Evolutionary conservation across 2,888 invertebrate species (phyloP).

Genomic region (Opisthograptis luteolata): DNA sequence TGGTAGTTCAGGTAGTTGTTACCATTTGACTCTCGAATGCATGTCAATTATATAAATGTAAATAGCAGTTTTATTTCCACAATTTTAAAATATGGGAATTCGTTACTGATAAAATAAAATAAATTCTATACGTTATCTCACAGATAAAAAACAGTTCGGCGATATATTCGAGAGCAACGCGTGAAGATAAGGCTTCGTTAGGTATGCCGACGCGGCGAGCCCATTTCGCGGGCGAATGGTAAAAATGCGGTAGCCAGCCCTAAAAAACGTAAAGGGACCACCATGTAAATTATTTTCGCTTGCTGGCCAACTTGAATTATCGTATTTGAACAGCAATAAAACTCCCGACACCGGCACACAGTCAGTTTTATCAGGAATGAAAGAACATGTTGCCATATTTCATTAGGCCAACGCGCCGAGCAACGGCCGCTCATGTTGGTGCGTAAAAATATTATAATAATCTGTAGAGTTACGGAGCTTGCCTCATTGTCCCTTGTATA

Average conservation of each 20-base stretch:
- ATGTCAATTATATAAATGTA: conserved; percentile 9
- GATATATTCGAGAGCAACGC: conserved; percentile 41
- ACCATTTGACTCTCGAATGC: neutral
- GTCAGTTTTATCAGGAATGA: conserved; percentile 77
- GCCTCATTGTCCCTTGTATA: conserved; percentile 67
- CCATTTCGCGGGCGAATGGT: conserved; percentile 47
- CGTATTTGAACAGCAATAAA: conserved; percentile 74
- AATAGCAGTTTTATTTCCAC: conserved; percentile 3
- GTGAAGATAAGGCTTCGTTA: conserved; percentile 47
- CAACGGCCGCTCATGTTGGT: conserved; percentile 64
- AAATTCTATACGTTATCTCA: conserved; percentile 35
- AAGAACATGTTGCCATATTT: conserved; percentile 78
- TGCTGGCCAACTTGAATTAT: conserved; percentile 72
- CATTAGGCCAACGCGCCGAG: conserved; percentile 59
- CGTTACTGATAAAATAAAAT: conserved; percentile 21
- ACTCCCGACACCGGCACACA: conserved; percentile 54
- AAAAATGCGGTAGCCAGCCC: conserved; percentile 67
- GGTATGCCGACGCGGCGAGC: conserved; percentile 36
- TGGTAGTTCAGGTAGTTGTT: too few species aligned
- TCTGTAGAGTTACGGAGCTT: conserved; percentile 68
- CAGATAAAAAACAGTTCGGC: conserved; percentile 41
- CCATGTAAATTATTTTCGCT: conserved; percentile 77
- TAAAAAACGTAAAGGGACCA: conserved; percentile 68
- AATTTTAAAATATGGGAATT: conserved; percentile 18
- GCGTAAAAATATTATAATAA: conserved; percentile 78